phyloP scores from a whole-genome alignment of 2,113 vertebrate genomes.

The Tiliqua scincoides region DNA sequence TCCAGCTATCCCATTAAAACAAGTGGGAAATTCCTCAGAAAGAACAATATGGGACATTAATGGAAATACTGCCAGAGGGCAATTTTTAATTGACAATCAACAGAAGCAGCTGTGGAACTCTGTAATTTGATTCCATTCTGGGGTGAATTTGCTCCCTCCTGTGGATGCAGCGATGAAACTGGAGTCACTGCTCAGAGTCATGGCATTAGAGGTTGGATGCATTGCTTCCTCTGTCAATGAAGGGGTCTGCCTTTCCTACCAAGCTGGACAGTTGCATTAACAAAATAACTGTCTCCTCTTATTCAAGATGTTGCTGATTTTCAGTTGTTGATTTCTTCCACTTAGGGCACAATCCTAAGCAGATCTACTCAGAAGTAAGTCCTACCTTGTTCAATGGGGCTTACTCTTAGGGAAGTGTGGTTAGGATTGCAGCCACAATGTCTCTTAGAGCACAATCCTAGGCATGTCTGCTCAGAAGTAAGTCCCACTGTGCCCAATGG shows the following conservation, averaged over 20 bases:
- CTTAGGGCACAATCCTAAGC: background rate
- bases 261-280: background rate
- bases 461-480: no score
- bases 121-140: conserved; percentile 45
- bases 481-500: no score
- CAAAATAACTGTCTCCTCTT: background rate
- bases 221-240: background rate
- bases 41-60: conserved; percentile 18
- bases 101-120: conserved; percentile 33
- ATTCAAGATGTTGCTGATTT: background rate
- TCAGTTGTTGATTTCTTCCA: no score
- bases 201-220: background rate
- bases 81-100: conserved; percentile 28
- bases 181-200: conserved; percentile 25
- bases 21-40: conserved; percentile 38
- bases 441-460: no score
- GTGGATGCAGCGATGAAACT: conserved; percentile 15
- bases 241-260: background rate
- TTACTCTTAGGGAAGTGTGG: no score
- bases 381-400: no score
- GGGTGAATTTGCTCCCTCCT: conserved; percentile 29
- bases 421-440: no score
- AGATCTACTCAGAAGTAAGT: no score
- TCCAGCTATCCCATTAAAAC: conserved; percentile 40
- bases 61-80: conserved; percentile 25